These are phyloP conservation scores for Strix uralensis DNA, from an alignment of 2,113 vertebrate genomes.

Conservation along the genomic window DNA sequence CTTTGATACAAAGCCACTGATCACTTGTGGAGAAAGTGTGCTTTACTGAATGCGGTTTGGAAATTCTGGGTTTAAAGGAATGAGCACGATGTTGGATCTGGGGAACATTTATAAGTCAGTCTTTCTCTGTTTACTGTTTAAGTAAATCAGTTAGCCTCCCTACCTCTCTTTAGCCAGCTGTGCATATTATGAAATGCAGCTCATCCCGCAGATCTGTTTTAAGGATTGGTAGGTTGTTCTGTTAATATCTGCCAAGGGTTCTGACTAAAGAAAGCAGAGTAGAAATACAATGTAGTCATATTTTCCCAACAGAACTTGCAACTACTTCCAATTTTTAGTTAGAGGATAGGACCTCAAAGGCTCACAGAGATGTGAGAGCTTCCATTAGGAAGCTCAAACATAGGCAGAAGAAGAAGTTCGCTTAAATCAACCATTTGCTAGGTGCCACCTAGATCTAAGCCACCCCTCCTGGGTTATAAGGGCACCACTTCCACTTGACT, in stretches of 20 bases:
- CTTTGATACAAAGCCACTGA: background rate
- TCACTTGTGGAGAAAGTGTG: background rate
- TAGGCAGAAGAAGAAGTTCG: background rate
- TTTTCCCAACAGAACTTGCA: background rate
- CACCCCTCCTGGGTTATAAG: background rate
- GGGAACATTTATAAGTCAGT: background rate
- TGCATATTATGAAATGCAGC: background rate
- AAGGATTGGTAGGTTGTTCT: background rate
- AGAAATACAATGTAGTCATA: background rate
- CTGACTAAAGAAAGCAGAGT: background rate
- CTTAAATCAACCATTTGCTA: background rate
- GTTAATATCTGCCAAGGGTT: background rate
- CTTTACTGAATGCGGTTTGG: background rate
- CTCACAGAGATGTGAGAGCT: background rate
- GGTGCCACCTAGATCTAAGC: background rate
- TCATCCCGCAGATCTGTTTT: background rate
- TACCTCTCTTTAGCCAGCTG: background rate
- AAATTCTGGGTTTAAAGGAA: background rate
- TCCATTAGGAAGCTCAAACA: background rate
- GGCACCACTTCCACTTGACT: background rate
- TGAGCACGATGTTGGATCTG: background rate
- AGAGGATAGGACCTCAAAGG: background rate
- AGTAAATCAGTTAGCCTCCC: background rate
- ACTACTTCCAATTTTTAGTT: background rate
- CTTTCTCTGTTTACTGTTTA: background rate